Conservation (phyloP, 2,113 vertebrate genomes). For the Gopherus evgoodei region DNA sequence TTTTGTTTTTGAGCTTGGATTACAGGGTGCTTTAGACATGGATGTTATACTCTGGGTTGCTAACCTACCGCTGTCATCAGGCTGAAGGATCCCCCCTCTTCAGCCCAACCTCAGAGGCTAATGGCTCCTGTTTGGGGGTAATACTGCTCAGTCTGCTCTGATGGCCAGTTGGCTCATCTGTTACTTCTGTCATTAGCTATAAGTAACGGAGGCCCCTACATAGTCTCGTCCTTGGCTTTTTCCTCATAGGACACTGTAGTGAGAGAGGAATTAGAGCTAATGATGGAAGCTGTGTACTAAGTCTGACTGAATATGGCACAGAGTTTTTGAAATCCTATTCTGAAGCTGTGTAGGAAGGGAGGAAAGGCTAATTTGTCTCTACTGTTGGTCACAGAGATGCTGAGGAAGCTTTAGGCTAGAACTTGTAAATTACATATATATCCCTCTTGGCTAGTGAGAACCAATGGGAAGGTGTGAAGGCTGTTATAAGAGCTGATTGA, state of each 20-base stretch:
- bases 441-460: background rate
- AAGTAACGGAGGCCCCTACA: background rate
- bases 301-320: background rate
- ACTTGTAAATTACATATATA: background rate
- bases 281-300: background rate
- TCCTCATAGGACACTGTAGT: background rate
- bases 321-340: slow-evolving; percentile 39
- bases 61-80: background rate
- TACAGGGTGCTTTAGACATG: accelerated
- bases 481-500: background rate
- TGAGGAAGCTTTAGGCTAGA: slow-evolving; percentile 26
- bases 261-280: background rate
- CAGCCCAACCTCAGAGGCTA: background rate
- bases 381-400: accelerated
- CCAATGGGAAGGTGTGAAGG: background rate
- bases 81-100: background rate
- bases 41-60: background rate
- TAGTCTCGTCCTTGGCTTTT: background rate
- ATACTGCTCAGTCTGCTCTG: background rate
- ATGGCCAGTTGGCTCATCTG: background rate
- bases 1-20: background rate
- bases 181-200: background rate
- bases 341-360: slow-evolving; percentile 37
- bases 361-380: slow-evolving; percentile 51
- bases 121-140: background rate